These are phyloP conservation scores for Plodia interpunctella DNA, from an alignment of 1,140 invertebrate genomes.

Conservation along the genomic window DNA sequence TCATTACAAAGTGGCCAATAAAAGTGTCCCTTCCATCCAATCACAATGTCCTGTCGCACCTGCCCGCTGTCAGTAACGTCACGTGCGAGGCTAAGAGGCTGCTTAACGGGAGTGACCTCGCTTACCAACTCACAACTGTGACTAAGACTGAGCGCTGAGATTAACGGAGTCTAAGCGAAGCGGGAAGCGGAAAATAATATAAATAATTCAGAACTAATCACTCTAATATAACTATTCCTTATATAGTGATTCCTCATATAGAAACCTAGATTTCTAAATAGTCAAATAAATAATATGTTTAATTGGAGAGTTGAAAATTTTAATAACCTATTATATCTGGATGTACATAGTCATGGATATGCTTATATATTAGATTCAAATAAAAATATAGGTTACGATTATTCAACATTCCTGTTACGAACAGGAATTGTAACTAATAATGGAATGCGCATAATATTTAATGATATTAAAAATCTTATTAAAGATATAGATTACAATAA, in stretches of 20 bases:
- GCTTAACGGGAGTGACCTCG: constrained; percentile 72
- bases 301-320: no score
- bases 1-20: constrained; percentile 8
- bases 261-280: no score
- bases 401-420: no score
- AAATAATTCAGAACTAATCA: neutral
- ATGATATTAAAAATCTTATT: no score
- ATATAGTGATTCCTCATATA: neutral
- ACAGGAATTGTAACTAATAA: no score
- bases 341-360: no score
- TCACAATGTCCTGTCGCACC: constrained; percentile 63
- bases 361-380: no score
- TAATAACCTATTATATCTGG: no score
- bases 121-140: constrained; percentile 62
- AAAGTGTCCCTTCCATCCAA: constrained; percentile 33
- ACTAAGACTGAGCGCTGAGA: neutral
- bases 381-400: no score
- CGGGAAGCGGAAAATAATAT: constrained; percentile 1
- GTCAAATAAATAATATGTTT: no score
- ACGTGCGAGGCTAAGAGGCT: constrained; percentile 65
- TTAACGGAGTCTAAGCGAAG: neutral
- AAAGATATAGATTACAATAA: no score
- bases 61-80: constrained; percentile 57
- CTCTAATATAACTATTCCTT: neutral
- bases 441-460: no score